Conservation (phyloP, 2,888 invertebrate genomes). For the Xylota segnis region DNA sequence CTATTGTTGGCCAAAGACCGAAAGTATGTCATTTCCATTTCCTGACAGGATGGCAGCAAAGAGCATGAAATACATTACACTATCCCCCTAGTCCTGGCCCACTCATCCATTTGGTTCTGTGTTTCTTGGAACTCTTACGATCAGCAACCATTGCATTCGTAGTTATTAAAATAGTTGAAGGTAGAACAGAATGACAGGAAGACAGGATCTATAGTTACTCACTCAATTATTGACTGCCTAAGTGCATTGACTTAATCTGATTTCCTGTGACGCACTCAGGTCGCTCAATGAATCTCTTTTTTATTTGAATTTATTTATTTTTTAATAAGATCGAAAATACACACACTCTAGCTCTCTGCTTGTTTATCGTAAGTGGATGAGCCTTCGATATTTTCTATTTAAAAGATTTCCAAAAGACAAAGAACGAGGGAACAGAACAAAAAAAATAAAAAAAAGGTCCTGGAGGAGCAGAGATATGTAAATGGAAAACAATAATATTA, state of each 20-base stretch:
- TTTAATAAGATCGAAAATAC: slow-evolving; percentile 7
- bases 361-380: background rate
- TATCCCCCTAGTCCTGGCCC: background rate
- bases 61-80: background rate
- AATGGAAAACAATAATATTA: slow-evolving; percentile 57
- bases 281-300: background rate
- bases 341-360: background rate
- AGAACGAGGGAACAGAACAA: background rate
- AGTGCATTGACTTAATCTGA: slow-evolving; percentile 5
- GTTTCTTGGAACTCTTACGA: background rate
- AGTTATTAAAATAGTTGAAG: too few relatives aligned
- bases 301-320: slow-evolving; percentile 5
- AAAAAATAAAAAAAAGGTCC: slow-evolving; percentile 26
- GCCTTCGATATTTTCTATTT: slow-evolving; percentile 25
- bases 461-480: background rate
- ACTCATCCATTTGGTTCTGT: background rate
- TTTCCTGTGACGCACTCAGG: background rate
- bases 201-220: background rate
- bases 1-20: background rate
- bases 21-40: background rate
- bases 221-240: slow-evolving; percentile 1
- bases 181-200: background rate
- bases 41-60: background rate
- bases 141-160: background rate
- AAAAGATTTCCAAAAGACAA: slow-evolving; percentile 5